Evolutionary conservation across 2,113 vertebrate species (phyloP).

Genomic region (Forbesichthys papilliferus): DNA sequence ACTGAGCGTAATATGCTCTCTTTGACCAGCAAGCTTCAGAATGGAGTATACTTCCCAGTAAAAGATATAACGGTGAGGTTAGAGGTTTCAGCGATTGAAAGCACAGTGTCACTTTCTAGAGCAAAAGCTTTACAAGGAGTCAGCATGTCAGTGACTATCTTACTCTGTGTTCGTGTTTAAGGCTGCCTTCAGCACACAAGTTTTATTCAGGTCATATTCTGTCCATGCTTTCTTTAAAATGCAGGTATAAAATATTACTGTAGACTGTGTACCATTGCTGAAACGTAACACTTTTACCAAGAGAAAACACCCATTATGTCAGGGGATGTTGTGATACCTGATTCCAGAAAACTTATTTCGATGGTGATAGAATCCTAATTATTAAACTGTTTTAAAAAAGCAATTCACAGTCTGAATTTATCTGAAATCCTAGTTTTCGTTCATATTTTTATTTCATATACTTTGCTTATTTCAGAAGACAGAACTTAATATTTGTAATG

Average conservation of each 20-base stretch:
- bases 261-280: too few relatives aligned
- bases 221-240: neutral
- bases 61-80: slow-evolving; percentile 38
- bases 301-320: too few relatives aligned
- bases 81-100: slow-evolving; percentile 27
- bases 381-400: too few relatives aligned
- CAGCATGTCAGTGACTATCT: too few relatives aligned
- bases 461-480: too few relatives aligned
- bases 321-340: neutral
- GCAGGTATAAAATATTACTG: neutral
- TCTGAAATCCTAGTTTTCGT: too few relatives aligned
- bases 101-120: slow-evolving; percentile 14
- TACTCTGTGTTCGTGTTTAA: too few relatives aligned
- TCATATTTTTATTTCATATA: too few relatives aligned
- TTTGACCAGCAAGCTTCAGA: slow-evolving; percentile 36
- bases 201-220: too few relatives aligned
- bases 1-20: slow-evolving; percentile 24
- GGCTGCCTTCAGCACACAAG: too few relatives aligned
- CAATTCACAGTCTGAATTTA: too few relatives aligned
- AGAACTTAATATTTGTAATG: too few relatives aligned
- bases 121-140: slow-evolving; percentile 5
- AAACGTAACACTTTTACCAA: neutral
- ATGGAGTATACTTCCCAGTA: slow-evolving; percentile 3
- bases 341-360: neutral
- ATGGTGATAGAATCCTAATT: neutral